A percentile compares a stretch with the other conserved stretches of the same genome.
Conservation (phyloP, 2,888 invertebrate species). For the Mellilla xanthometata region DNA sequence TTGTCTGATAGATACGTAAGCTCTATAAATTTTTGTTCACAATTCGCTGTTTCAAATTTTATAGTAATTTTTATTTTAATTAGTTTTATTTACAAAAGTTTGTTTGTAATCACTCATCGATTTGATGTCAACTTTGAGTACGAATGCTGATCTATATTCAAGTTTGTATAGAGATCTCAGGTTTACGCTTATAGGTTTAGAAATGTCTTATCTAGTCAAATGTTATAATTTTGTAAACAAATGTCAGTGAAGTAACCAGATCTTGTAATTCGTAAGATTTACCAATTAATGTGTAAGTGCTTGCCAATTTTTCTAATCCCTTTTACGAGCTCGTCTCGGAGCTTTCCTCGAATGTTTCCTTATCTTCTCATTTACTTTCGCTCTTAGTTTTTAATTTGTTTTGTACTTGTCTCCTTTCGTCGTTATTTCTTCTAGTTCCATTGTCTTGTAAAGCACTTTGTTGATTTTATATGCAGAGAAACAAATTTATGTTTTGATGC, state of each 20-base stretch:
- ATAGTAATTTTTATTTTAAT: conserved; percentile 35
- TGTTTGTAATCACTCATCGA: conserved; percentile 35
- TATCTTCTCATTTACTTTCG: conserved; percentile 28
- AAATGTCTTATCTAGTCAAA: conserved; percentile 66
- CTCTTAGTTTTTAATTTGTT: conserved; percentile 32
- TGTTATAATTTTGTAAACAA: conserved; percentile 59
- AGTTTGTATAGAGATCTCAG: conserved; percentile 30
- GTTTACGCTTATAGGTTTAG: conserved; percentile 41
- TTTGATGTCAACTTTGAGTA: conserved; percentile 30
- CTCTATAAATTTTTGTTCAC: conserved; percentile 18
- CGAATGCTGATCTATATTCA: conserved; percentile 25
- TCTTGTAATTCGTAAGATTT: conserved; percentile 73
- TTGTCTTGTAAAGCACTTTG: conserved; percentile 43
- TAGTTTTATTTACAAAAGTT: conserved; percentile 53
- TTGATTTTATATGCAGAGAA: conserved; percentile 57
- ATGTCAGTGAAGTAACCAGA: conserved; percentile 78
- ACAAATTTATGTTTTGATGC: conserved; percentile 68
- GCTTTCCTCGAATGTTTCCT: conserved; percentile 17
- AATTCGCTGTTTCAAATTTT: conserved; percentile 46
- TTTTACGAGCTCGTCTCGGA: conserved; percentile 20
- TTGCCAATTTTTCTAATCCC: conserved; percentile 65
- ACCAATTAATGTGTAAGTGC: conserved; percentile 71
- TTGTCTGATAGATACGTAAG: neutral
- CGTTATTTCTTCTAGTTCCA: conserved; percentile 46
- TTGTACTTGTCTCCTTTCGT: conserved; percentile 31